Percentiles rank a stretch among this genome's conserved stretches.
These are phyloP conservation scores for Cephonodes hylas DNA, from an alignment of 2,888 invertebrate genomes.

Conservation along the genomic window DNA sequence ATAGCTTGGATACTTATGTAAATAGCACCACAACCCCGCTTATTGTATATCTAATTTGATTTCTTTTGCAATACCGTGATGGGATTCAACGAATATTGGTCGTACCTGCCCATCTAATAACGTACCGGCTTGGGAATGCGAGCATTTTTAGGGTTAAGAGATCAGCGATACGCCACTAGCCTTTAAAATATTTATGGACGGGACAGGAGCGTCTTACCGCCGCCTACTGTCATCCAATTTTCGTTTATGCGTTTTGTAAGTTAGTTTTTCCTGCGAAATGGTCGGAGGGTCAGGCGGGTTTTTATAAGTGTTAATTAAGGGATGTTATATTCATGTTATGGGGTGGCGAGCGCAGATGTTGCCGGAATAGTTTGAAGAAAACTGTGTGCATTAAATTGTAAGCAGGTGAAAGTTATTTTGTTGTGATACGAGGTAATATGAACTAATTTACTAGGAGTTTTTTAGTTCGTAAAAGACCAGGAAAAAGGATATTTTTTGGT, in stretches of 20 bases:
- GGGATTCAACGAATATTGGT: conserved; percentile 71
- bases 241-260: conserved; percentile 77
- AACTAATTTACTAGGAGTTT: no score
- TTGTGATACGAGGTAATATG: no score
- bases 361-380: conserved; percentile 19
- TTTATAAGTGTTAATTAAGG: conserved; percentile 75
- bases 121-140: conserved; percentile 54
- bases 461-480: no score
- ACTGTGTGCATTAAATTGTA: background rate
- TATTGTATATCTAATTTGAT: conserved; percentile 81
- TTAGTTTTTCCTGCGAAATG: conserved; percentile 66
- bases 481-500: no score
- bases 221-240: conserved; percentile 77
- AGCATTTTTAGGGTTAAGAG: conserved; percentile 69
- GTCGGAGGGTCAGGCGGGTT: conserved; percentile 52
- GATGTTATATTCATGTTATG: conserved; percentile 47
- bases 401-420: background rate
- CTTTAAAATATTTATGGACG: conserved; percentile 80
- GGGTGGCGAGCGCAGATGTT: conserved; percentile 41
- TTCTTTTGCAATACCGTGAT: conserved; percentile 77
- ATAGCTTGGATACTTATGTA: conserved; percentile 79
- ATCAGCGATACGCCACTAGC: conserved; percentile 68
- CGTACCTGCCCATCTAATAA: conserved; percentile 72
- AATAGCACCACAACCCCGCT: conserved; percentile 73
- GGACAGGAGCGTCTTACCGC: conserved; percentile 48